Base-by-base conservation (phyloP, 92 coral and sea anemone genomes). In the Paramuricea clavata region DNA sequence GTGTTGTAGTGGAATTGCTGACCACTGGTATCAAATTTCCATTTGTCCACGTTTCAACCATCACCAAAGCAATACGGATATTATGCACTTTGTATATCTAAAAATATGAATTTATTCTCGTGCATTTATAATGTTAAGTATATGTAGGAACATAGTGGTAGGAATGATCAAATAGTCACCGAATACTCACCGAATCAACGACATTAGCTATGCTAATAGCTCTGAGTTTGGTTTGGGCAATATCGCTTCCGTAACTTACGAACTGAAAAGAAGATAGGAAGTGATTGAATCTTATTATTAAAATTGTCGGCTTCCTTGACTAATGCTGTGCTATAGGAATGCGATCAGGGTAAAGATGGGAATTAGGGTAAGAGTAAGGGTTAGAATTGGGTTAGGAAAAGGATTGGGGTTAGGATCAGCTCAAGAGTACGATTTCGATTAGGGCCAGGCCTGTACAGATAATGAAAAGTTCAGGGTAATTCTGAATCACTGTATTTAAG, bases 51-150 rank as follows among this genome's bases (percentile, higher is more conserved):
- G 94, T 95, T 36, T 95, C 98, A 32, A 95, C 71, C 15, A 86
- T 87, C 71, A 72, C 87, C 71, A 93, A 21, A 2, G 92, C 95
- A 42, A 95, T 65, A 28, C 98, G 91, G 34, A 95, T 88, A 69
- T 95, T 95, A 30, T 93, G 88, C 26, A 92, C 83, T 49, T 93
- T 95, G 89, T 95, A 95, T 49, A 93, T 90, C 98, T 95, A 72
- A 44, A 71, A 65, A 21, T 4, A 39, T 10, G 5, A 39, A 39
- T 39, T 19, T 59, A 10, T 21, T 16, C 27, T 28, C 16, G 3
- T 65, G 33, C 17, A 21, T 13, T 26, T 33, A 67, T 67, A 9
- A 17, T 22, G 22, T n/a, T n/a, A n/a, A n/a, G n/a, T n/a, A n/a
- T n/a, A n/a, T n/a, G n/a, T n/a, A n/a, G n/a, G n/a, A n/a, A n/a